phyloP scores from a whole-genome alignment of 2,888 invertebrate species.

The Tiphia femorata region DNA sequence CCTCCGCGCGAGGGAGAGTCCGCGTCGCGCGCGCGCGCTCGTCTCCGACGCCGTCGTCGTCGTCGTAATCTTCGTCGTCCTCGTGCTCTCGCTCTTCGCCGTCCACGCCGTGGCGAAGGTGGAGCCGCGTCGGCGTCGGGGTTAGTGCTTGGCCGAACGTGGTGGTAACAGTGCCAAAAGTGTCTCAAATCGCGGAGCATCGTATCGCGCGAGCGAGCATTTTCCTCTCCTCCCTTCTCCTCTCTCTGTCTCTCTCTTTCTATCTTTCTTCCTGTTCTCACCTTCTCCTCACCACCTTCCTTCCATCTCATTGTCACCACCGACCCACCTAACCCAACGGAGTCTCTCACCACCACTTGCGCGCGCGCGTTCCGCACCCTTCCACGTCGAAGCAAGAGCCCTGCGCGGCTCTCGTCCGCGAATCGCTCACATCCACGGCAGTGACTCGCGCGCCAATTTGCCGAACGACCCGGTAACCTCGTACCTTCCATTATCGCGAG shows the following conservation, averaged over 20 bases:
- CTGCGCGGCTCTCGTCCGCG: conserved; percentile 4
- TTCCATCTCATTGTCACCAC: not conserved
- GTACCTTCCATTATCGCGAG: not conserved
- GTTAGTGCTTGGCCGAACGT: conserved; percentile 48
- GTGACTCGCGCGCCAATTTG: not conserved
- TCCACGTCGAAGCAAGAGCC: conserved; percentile 5
- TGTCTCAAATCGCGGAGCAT: conserved; percentile 51
- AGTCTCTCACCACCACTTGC: not conserved
- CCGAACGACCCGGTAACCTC: not conserved
- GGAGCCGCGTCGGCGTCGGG: conserved; percentile 44
- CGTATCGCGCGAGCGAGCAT: no score
- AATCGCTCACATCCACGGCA: not conserved
- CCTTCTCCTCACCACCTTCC: conserved; percentile 8
- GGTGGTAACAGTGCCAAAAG: conserved; percentile 58
- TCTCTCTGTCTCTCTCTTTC: conserved; percentile 13
- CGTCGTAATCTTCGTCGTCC: conserved; percentile 5
- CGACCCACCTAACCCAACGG: not conserved
- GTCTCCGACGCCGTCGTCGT: conserved; percentile 26
- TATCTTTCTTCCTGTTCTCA: conserved; percentile 10
- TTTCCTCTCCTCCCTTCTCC: conserved; percentile 8
- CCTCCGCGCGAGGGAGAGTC: conserved; percentile 48
- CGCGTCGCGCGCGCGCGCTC: conserved; percentile 18
- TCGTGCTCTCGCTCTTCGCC: conserved; percentile 1
- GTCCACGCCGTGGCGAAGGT: conserved; percentile 31
- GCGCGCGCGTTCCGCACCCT: not conserved